Base-by-base conservation (phyloP, 2,113 vertebrate genomes). In the Rhynchomys soricoides region DNA sequence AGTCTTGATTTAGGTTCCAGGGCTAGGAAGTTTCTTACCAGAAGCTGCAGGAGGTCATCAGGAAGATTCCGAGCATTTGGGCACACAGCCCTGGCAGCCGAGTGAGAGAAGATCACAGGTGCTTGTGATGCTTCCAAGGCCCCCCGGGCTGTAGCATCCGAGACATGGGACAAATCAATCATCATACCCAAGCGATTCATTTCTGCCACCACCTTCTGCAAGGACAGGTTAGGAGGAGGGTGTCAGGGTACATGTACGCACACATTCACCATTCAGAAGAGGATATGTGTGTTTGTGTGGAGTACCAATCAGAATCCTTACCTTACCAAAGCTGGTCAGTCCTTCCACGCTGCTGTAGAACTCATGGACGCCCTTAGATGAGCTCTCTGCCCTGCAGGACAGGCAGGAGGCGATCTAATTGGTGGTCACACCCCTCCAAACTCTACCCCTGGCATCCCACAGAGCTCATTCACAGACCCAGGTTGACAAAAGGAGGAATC, bases 151-250 rank as follows among this genome's bases (percentile, higher is more conserved):
- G 99, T 99, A 5, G 95, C 96, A 82, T 98, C 98, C 1, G 99
- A 99, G 5, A 98, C 98, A 86, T 99, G 99, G 52, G 99, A 99
- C 90, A 99, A 98, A 97, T 99, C 99, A 89, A 99, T 97, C 90
- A 99, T 98, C 99, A 99, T 99, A 34, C 99, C 99, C 96, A 99
- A 96, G 70, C 99, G 98, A 98, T 99, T 99, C 99, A 99, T 99
- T 98, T 99, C 99, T 95, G 97, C 93, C 89, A 99, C 98, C 95
- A 99, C 99, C 62, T 98, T 99, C 99, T 99, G 82, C 34, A 97
- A 74, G 73, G 16, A 90, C 29, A 83, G 71, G 55, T 85, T 48
- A 50, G 24, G 57, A 82, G 77, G 15, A 92, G 48, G 13, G 15
- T 26, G 17, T 87, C 50, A 95, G 57, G 92, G 78, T 74, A 15